phyloP scores from a whole-genome alignment of 2,888 invertebrate genomes.

The Cephus nigrinus region DNA sequence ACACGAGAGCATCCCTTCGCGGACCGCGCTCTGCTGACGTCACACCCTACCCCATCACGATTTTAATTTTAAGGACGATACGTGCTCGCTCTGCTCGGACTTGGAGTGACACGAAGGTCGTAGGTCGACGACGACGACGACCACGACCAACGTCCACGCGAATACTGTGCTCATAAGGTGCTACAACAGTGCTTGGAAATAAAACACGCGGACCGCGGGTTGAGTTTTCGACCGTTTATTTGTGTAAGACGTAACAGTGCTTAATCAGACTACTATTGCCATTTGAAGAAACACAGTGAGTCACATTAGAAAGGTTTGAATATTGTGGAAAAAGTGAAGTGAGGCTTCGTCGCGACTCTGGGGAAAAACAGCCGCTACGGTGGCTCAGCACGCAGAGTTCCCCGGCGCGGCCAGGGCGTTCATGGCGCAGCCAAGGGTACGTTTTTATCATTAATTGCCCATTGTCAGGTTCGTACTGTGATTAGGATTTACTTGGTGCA shows the following conservation, averaged over 20 bases:
- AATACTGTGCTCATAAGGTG: not conserved
- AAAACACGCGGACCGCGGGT: not conserved
- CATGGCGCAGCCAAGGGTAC: conserved; percentile 93
- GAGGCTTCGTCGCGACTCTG: conserved; percentile 56
- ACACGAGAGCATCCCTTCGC: conserved; percentile 44
- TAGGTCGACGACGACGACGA: not conserved
- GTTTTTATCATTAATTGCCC: conserved; percentile 59
- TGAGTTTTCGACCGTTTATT: not conserved
- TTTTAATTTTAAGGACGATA: conserved; percentile 5
- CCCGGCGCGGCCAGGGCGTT: conserved; percentile 80
- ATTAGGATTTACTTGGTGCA: not conserved
- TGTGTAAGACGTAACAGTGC: not conserved
- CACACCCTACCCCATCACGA: conserved; percentile 10
- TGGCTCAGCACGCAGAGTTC: conserved; percentile 71
- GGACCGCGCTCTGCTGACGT: conserved; percentile 57
- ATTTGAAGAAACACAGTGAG: not conserved
- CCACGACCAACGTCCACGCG: not conserved
- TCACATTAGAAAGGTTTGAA: not conserved
- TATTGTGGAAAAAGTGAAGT: conserved; percentile 34
- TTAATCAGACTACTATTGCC: not conserved
- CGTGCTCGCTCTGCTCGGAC: not conserved
- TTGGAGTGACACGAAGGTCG: not conserved
- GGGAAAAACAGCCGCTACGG: conserved; percentile 68
- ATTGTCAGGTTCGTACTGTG: not conserved
- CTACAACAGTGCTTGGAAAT: not conserved